phyloP scores from a whole-genome alignment of 2,888 invertebrate genomes.

The Schrankia costaestrigalis region DNA sequence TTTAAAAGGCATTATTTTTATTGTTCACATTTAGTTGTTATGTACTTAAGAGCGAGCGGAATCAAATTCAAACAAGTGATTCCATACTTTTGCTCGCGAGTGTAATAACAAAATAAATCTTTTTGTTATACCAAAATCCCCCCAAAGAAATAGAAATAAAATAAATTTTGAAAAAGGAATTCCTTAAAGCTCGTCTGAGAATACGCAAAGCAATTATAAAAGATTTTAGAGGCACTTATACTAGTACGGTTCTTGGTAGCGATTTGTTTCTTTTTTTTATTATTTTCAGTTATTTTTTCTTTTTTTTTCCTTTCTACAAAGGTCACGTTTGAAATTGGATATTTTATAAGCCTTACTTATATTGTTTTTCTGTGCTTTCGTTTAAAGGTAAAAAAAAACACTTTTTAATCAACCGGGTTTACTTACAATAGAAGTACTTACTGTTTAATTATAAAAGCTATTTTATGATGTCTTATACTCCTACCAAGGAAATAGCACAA shows the following conservation, averaged over 20 bases:
- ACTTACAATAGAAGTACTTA: no score
- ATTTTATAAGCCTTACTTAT: not conserved
- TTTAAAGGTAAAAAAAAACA: no score
- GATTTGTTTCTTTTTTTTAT: slow-evolving; percentile 12
- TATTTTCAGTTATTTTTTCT: slow-evolving; percentile 7
- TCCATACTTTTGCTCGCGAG: no score
- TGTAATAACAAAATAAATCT: slow-evolving; percentile 14
- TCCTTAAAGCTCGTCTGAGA: slow-evolving; percentile 31
- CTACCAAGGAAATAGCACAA: no score
- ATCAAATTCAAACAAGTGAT: no score
- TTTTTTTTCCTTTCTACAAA: no score
- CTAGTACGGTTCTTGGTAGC: slow-evolving; percentile 12
- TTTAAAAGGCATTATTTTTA: no score
- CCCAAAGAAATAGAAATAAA: slow-evolving; percentile 23
- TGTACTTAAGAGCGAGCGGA: no score
- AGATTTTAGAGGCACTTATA: slow-evolving; percentile 28
- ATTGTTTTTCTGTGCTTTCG: not conserved
- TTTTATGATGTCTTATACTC: no score
- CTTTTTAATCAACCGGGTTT: no score
- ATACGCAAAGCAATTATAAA: slow-evolving; percentile 42
- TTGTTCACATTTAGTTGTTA: no score
- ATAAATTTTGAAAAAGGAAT: slow-evolving; percentile 23
- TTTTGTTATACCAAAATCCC: slow-evolving; percentile 11
- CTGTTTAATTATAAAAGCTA: no score
- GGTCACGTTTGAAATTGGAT: slow-evolving; percentile 11